A percentile compares a stretch with the other conserved stretches of the same genome.
These are phyloP conservation scores for Tetramorium bicarinatum DNA, from an alignment of 2,888 invertebrate genomes.

Conservation along the genomic window DNA sequence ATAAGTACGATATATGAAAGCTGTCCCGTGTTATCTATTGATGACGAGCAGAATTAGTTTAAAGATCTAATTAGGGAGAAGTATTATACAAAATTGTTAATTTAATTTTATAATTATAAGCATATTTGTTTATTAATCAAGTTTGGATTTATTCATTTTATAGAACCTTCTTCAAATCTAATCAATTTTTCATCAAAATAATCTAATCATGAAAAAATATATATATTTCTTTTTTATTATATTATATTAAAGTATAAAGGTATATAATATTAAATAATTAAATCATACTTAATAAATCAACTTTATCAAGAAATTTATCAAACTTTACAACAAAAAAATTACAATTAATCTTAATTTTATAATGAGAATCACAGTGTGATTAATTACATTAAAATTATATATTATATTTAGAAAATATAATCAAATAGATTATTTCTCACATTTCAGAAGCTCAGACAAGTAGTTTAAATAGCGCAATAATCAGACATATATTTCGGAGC, in stretches of 20 bases:
- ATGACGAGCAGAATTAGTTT: background rate
- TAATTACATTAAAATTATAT: background rate
- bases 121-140: background rate
- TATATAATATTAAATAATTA: background rate
- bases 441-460: background rate
- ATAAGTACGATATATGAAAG: background rate
- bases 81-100: background rate
- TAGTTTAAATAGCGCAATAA: conserved; percentile 5
- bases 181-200: background rate
- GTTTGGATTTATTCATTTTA: background rate
- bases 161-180: background rate
- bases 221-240: background rate
- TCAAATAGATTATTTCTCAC: background rate
- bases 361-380: background rate
- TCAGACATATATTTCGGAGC: conserved; percentile 23
- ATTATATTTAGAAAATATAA: conserved; percentile 6
- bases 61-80: background rate
- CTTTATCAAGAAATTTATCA: background rate
- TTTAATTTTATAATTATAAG: background rate
- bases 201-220: background rate
- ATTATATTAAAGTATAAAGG: background rate
- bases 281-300: background rate
- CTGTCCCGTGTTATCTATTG: background rate
- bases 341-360: background rate
- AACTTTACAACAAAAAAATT: background rate